phyloP scores from a whole-genome alignment of 2,797 vertebrate species.

The Lacerta agilis region DNA sequence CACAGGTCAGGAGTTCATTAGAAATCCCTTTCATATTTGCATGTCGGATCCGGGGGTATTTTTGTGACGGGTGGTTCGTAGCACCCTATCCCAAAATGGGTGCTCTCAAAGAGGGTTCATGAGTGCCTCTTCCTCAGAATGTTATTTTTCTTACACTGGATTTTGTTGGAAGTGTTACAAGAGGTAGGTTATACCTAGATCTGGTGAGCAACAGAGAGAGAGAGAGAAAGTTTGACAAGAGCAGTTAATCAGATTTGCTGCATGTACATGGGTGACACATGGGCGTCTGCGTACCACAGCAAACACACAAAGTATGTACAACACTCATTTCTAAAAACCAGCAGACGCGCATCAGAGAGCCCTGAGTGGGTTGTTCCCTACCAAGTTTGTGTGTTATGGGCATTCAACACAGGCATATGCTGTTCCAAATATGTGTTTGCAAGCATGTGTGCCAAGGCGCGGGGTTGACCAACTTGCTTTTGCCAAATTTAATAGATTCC shows the following conservation, averaged over 20 bases:
- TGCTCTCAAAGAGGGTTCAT: too few relatives aligned
- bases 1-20: slow-evolving; percentile 81
- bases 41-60: not conserved
- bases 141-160: not conserved
- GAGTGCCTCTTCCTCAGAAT: not conserved
- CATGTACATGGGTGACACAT: not conserved
- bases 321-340: not conserved
- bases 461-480: not conserved
- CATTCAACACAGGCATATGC: not conserved
- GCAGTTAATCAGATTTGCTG: not conserved
- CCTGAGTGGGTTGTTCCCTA: not conserved
- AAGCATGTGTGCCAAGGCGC: not conserved
- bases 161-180: not conserved
- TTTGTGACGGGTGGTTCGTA: not conserved
- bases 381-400: not conserved
- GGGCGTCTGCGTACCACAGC: too few relatives aligned
- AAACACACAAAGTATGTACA: not conserved
- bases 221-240: not conserved
- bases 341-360: not conserved
- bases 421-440: not conserved
- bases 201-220: not conserved
- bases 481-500: not conserved
- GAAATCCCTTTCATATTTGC: not conserved
- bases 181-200: not conserved
- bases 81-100: too few relatives aligned